phyloP scores from a whole-genome alignment of 2,888 invertebrate species.

The Harpalus rubripes region DNA sequence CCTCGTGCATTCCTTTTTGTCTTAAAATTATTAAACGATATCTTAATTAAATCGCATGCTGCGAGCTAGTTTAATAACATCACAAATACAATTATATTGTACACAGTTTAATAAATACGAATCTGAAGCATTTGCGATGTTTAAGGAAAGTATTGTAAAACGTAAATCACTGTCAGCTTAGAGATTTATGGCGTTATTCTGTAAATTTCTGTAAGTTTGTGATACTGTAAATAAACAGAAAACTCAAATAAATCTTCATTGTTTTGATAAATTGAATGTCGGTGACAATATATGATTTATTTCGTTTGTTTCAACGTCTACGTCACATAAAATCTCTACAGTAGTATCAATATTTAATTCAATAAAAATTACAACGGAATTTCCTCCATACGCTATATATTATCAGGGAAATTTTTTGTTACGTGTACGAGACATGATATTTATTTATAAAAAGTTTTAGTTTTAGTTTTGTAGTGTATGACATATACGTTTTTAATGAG shows the following conservation, averaged over 20 bases:
- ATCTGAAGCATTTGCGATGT: conserved; percentile 36
- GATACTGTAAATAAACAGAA: conserved; percentile 53
- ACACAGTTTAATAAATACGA: conserved; percentile 24
- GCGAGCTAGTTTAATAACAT: conserved; percentile 11
- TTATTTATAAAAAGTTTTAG: background rate
- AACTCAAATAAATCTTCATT: conserved; percentile 54
- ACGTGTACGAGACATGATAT: background rate
- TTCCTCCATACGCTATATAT: background rate
- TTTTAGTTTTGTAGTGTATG: conserved; percentile 1
- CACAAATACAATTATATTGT: conserved; percentile 19
- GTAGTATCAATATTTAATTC: background rate
- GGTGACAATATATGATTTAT: conserved; percentile 52
- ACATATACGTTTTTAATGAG: conserved; percentile 1
- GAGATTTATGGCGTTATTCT: conserved; percentile 48
- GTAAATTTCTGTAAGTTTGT: conserved; percentile 55
- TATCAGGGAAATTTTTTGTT: background rate
- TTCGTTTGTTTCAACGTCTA: conserved; percentile 22
- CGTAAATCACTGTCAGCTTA: conserved; percentile 42
- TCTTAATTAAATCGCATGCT: conserved; percentile 19
- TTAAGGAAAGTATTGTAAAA: conserved; percentile 43
- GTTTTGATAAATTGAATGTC: conserved; percentile 49
- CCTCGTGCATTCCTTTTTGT: background rate
- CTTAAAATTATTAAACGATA: conserved; percentile 6
- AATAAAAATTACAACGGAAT: background rate
- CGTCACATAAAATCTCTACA: background rate